These are phyloP conservation scores for Craniophora ligustri DNA, from an alignment of 2,888 invertebrate species.

Conservation along the genomic window DNA sequence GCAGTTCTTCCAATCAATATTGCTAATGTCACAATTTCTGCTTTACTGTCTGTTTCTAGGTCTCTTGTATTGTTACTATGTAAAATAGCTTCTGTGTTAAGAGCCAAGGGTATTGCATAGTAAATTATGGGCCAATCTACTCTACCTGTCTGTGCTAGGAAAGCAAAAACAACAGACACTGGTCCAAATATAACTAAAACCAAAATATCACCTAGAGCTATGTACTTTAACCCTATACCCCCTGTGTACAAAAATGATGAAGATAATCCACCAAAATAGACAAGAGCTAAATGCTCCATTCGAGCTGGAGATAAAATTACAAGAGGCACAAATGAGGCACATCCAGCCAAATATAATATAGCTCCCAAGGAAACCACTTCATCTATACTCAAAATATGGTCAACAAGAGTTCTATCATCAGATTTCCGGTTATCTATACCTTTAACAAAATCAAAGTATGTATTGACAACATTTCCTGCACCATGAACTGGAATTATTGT, in stretches of 20 bases:
- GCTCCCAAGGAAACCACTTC: conserved; percentile 96
- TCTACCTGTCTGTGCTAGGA: conserved; percentile 96
- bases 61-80: conserved; percentile 98
- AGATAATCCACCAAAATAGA: conserved; percentile 98
- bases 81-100: conserved; percentile 98
- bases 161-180: conserved; percentile 97
- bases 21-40: conserved; percentile 98
- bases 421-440: conserved; percentile 97
- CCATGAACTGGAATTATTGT: conserved; percentile 98
- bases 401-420: conserved; percentile 98
- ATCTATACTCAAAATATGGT: conserved; percentile 92
- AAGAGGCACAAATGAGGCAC: conserved; percentile 93
- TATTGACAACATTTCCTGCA: conserved; percentile 98
- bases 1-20: conserved; percentile 97
- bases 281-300: conserved; percentile 97
- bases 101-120: conserved; percentile 97
- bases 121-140: conserved; percentile 97
- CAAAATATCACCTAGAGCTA: conserved; percentile 97
- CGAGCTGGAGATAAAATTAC: conserved; percentile 95
- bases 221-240: conserved; percentile 98
- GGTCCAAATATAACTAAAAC: conserved; percentile 98
- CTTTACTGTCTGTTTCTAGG: conserved; percentile 95
- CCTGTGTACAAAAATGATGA: conserved; percentile 99
- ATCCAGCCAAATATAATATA: conserved; percentile 95
- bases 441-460: conserved; percentile 98